Conservation (phyloP, 2,113 vertebrate genomes). For the Amia ocellicauda region DNA sequence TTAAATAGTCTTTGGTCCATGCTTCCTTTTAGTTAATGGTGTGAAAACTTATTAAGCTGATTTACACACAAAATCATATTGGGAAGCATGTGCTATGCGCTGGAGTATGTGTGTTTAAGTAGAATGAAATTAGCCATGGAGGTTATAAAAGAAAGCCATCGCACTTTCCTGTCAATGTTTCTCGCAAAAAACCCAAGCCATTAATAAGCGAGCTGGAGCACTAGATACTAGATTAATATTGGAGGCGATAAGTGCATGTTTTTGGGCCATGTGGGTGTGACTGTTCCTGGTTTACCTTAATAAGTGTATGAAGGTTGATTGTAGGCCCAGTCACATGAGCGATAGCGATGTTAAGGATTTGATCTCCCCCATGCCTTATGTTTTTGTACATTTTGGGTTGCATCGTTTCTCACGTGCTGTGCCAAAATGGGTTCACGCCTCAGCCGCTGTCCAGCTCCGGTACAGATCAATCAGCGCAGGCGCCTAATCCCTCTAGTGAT, state of each 20-base stretch:
- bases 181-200: constrained; percentile 64
- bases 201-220: constrained; percentile 66
- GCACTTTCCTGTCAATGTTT: constrained; percentile 62
- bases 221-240: constrained; percentile 29
- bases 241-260: not conserved
- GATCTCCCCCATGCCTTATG: not conserved
- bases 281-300: not conserved
- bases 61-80: constrained; percentile 84
- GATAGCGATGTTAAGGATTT: not conserved
- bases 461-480: not conserved
- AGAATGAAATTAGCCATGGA: constrained; percentile 81
- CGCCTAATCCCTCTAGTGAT: not conserved
- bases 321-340: not conserved
- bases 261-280: not conserved
- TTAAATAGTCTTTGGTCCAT: constrained; percentile 84
- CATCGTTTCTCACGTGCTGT: not conserved
- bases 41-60: constrained; percentile 85
- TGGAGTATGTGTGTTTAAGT: constrained; percentile 78
- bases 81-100: constrained; percentile 75
- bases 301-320: too few species aligned
- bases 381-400: not conserved
- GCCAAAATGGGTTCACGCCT: not conserved
- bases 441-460: not conserved
- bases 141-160: constrained; percentile 73
- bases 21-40: constrained; percentile 85